Base-by-base conservation (phyloP, 2,113 vertebrate species). In the Labrus mixtus region DNA sequence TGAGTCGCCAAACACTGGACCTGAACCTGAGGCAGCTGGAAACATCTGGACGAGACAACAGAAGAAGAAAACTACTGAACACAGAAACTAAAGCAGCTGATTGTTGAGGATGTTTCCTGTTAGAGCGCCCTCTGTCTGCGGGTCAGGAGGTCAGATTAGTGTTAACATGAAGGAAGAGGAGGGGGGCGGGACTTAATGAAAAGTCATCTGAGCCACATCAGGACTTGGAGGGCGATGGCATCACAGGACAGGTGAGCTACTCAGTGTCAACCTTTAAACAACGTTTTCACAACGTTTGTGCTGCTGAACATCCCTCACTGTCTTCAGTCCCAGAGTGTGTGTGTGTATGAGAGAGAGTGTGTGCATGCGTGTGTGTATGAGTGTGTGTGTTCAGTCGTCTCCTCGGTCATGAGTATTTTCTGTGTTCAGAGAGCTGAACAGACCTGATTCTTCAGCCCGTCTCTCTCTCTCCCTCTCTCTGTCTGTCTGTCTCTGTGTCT, bases 381-480 rank as follows among this genome's bases (percentile, higher is more conserved):
- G 56, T 39, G 45, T 73, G 51, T 16, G 62, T 57, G 69, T 73
- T 62, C 43, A 29, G 46, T 51, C 16, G 20, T 73, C 55, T 74
- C 61, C 64, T 66, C 61, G 79, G 13, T 68, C 60, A 23, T 54
- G 33, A 79, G 60, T 60, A 54, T 70, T 20, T 53, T 76, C 83
- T 70, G 70, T 57, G 84, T 68, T 80, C 83, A 84, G 76, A 73
- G 53, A 81, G 48, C 79, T 83, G 80, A 78, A 81, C 70, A 76
- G 64, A 84, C 85, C 85, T 85, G 84, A 81, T 75, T 76, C 61
- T 78, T 65, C 7, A 43, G 53, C 19, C 48, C 16, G 4, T 53
- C 59, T 64, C 12, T 62, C n/a, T 62, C 68, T 65, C 69, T 66
- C 36, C 60, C 68, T 74, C 43, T 77, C 8, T 33, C 19, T 72